phyloP scores from a whole-genome alignment of 2,113 vertebrate species.

The Hypanus sabinus region DNA sequence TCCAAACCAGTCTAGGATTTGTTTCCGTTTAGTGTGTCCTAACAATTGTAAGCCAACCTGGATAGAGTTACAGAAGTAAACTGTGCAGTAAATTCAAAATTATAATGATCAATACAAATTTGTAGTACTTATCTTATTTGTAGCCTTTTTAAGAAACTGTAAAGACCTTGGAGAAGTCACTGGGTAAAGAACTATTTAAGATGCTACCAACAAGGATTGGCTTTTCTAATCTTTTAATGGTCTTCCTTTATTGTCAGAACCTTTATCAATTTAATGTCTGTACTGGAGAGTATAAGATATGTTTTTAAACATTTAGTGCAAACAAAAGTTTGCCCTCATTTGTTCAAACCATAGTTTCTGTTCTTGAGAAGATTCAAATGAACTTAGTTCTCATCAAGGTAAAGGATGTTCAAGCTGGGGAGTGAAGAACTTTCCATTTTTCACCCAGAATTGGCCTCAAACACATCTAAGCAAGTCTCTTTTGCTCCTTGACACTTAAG shows the following conservation, averaged over 20 bases:
- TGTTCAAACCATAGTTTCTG: not conserved
- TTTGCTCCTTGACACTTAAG: not conserved
- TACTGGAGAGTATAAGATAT: not conserved
- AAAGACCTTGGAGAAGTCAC: not conserved
- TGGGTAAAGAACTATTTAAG: not conserved
- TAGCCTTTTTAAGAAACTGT: not conserved
- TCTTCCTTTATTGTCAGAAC: not conserved
- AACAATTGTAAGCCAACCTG: not conserved
- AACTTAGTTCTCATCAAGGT: not conserved
- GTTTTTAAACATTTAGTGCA: not conserved
- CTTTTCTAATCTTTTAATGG: not conserved
- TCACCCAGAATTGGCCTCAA: not conserved
- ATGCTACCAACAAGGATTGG: not conserved
- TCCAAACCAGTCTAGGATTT: not conserved
- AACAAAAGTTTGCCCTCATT: not conserved
- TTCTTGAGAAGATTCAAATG: not conserved
- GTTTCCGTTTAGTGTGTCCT: not conserved
- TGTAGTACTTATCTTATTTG: not conserved
- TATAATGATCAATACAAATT: conserved; percentile 1
- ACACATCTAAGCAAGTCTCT: not conserved
- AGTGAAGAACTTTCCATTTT: not conserved
- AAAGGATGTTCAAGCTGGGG: not conserved
- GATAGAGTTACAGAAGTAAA: not conserved
- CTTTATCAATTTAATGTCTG: not conserved
- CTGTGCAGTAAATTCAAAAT: not conserved